Evolutionary conservation across 2,113 vertebrate species (phyloP).

Genomic region (Callorhinus ursinus): DNA sequence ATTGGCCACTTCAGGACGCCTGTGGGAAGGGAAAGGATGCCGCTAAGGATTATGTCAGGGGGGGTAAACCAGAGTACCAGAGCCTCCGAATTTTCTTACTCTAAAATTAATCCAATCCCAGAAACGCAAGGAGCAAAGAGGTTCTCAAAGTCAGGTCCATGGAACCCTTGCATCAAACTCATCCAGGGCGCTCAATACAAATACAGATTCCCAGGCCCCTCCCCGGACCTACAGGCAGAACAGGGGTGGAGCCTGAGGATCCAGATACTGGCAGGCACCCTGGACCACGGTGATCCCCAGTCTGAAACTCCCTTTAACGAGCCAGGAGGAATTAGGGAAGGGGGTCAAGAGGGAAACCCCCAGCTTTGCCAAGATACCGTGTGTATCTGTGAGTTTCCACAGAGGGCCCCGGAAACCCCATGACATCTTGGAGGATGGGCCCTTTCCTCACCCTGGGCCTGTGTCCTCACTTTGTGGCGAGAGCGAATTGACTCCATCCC

Average conservation of each 20-base stretch:
- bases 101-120: not conserved
- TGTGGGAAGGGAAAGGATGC: not conserved
- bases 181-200: not conserved
- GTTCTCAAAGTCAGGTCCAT: not conserved
- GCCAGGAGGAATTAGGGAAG: too few species aligned
- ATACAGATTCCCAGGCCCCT: not conserved
- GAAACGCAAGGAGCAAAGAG: not conserved
- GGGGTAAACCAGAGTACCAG: fast-evolving
- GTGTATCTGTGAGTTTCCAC: not conserved
- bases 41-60: fast-evolving
- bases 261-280: too few species aligned
- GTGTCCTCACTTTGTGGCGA: not conserved
- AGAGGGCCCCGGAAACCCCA: not conserved
- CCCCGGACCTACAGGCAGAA: not conserved
- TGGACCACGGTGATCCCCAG: not conserved
- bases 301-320: not conserved
- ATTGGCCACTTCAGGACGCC: not conserved
- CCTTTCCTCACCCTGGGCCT: not conserved
- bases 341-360: too few species aligned
- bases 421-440: fast-evolving
- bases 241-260: not conserved
- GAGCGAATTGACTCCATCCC: fast-evolving
- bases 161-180: not conserved
- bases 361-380: not conserved
- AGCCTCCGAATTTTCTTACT: not conserved